These are phyloP conservation scores for Semicossyphus pulcher DNA, from an alignment of 2,113 vertebrate genomes.

Conservation along the genomic window DNA sequence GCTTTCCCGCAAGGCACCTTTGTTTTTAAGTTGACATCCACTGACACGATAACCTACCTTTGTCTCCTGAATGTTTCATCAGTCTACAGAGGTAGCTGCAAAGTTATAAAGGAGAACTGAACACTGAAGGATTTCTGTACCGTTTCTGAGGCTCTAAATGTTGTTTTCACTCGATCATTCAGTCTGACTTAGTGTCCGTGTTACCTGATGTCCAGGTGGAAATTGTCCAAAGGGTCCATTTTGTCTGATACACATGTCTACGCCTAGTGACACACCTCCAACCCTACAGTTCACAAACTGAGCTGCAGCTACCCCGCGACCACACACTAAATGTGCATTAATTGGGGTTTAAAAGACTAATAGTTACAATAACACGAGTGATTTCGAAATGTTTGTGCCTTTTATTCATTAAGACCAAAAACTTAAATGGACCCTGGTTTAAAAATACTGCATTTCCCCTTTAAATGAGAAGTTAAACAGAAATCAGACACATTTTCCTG, in stretches of 20 bases:
- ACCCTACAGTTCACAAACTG: too few relatives aligned
- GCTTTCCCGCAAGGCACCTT: conserved; percentile 22
- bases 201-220: background rate
- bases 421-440: too few relatives aligned
- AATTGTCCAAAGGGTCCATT: background rate
- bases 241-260: background rate
- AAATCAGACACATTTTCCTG: too few relatives aligned
- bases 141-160: background rate
- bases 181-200: background rate
- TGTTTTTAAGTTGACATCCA: conserved; percentile 19
- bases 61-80: conserved; percentile 26
- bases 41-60: conserved; percentile 26
- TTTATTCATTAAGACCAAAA: too few relatives aligned
- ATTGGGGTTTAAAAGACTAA: too few relatives aligned
- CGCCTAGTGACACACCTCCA: too few relatives aligned
- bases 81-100: background rate
- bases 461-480: too few relatives aligned
- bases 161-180: background rate
- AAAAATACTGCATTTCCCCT: too few relatives aligned
- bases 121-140: background rate
- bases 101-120: background rate
- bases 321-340: too few relatives aligned
- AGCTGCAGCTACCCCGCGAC: too few relatives aligned
- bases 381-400: too few relatives aligned
- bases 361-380: too few relatives aligned